A percentile compares a stretch with the other conserved stretches of the same genome.
Conservation (phyloP, 1,140 invertebrate genomes). For the Drosophila carrolli region DNA sequence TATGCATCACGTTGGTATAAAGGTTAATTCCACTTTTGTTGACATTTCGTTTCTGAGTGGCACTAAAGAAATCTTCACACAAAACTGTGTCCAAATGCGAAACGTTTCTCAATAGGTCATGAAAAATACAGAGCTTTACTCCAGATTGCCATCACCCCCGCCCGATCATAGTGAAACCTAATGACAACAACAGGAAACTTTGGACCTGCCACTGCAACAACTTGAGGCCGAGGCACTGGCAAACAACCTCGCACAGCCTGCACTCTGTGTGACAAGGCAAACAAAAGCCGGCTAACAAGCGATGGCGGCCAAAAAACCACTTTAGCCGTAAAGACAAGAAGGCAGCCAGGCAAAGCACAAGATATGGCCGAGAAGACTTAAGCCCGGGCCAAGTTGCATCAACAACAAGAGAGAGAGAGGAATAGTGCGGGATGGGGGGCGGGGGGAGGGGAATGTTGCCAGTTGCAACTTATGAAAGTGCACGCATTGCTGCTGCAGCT, state of each 20-base stretch:
- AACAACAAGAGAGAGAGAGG: not conserved
- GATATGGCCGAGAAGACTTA: conserved; percentile 67
- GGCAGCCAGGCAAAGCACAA: conserved; percentile 48
- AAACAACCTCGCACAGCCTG: conserved; percentile 46
- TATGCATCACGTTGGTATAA: no score
- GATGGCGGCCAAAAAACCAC: conserved; percentile 72
- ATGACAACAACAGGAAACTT: conserved; percentile 41
- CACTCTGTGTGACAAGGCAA: conserved; percentile 66
- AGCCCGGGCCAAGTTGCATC: conserved; percentile 33
- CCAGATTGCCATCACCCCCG: not conserved
- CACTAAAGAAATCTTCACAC: not conserved
- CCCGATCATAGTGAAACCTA: conserved; percentile 42
- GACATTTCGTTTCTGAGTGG: not conserved
- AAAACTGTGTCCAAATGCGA: not conserved
- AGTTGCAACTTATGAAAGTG: conserved; percentile 80
- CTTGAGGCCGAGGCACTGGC: conserved; percentile 10
- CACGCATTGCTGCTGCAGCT: conserved; percentile 61
- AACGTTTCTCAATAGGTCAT: conserved; percentile 8
- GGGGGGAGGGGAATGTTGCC: conserved; percentile 42
- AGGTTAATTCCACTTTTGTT: not conserved
- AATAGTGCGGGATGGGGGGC: not conserved
- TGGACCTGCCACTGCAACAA: conserved; percentile 21
- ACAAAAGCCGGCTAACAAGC: conserved; percentile 75
- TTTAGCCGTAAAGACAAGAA: conserved; percentile 63
- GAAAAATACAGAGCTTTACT: conserved; percentile 26